A percentile compares a stretch with the other conserved stretches of the same genome.
Evolutionary conservation across 2,888 invertebrate species (phyloP).

Genomic region (Atethmia centrago): DNA sequence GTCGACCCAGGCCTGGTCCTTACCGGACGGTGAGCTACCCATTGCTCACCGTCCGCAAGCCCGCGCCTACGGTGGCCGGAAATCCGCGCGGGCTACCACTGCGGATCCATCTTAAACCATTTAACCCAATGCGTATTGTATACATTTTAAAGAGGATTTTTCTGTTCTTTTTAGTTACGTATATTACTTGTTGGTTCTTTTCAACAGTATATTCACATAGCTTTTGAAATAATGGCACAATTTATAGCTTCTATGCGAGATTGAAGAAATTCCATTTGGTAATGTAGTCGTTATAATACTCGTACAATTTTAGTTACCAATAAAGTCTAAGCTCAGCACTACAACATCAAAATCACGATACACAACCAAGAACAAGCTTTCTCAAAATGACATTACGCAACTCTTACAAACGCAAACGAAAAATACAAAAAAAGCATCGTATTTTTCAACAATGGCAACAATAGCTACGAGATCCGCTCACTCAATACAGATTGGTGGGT

Average conservation of each 20-base stretch:
- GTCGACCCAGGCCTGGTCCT: no score
- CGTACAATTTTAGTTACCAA: constrained; percentile 8
- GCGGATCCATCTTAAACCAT: no score
- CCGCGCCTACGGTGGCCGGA: no score
- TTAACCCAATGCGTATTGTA: neutral
- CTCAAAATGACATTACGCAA: constrained; percentile 53
- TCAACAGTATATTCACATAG: neutral
- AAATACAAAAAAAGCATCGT: constrained; percentile 41
- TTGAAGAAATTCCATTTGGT: constrained; percentile 4
- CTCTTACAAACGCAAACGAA: constrained; percentile 26
- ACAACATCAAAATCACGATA: constrained; percentile 19
- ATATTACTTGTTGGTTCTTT: neutral
- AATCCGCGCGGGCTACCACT: no score
- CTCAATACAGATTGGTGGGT: constrained; percentile 72
- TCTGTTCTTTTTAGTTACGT: neutral
- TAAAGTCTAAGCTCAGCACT: constrained; percentile 16
- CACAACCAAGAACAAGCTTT: constrained; percentile 38
- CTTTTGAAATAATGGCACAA: neutral
- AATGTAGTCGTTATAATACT: constrained; percentile 2
- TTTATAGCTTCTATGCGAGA: neutral
- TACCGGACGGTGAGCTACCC: no score
- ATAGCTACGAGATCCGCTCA: constrained; percentile 63
- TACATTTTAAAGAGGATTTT: neutral
- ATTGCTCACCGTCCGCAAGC: no score
- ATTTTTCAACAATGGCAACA: constrained; percentile 56